phyloP scores from a whole-genome alignment of 1,140 invertebrate genomes.

The Rhizoglyphus robini region DNA sequence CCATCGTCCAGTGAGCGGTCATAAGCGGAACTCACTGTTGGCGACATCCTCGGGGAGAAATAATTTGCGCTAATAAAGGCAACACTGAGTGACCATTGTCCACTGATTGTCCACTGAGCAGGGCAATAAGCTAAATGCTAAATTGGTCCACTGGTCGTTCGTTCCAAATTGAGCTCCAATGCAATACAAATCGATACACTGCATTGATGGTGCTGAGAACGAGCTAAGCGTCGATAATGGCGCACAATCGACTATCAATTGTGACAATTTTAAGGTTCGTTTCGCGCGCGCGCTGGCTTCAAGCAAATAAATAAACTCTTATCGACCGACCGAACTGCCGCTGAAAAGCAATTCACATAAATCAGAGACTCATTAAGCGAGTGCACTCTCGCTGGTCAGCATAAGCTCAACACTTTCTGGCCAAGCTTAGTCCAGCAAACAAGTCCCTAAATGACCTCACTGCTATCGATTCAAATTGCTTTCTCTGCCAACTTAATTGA shows the following conservation, averaged over 20 bases:
- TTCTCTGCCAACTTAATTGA: neutral
- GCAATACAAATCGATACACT: too few relatives aligned
- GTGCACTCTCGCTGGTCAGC: neutral
- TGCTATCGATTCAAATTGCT: too few relatives aligned
- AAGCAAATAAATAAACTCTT: neutral
- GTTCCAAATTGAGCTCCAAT: too few relatives aligned
- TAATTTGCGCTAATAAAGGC: neutral
- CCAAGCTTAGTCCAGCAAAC: neutral
- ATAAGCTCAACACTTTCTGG: neutral
- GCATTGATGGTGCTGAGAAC: too few relatives aligned
- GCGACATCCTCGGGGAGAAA: conserved; percentile 3
- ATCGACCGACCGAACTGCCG: neutral
- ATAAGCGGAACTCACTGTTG: too few relatives aligned
- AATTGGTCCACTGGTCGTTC: too few relatives aligned
- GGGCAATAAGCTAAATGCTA: neutral
- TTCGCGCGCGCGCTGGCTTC: too few relatives aligned
- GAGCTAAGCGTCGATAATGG: too few relatives aligned
- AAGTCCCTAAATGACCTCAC: neutral
- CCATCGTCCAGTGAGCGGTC: neutral
- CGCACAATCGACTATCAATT: too few relatives aligned
- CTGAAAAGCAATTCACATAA: neutral
- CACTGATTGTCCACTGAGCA: too few relatives aligned
- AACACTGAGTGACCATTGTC: neutral
- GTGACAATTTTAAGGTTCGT: neutral
- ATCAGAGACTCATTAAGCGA: conserved; percentile 1